phyloP scores from a whole-genome alignment of 2,888 invertebrate species.

The Ypsolopha scabrella region DNA sequence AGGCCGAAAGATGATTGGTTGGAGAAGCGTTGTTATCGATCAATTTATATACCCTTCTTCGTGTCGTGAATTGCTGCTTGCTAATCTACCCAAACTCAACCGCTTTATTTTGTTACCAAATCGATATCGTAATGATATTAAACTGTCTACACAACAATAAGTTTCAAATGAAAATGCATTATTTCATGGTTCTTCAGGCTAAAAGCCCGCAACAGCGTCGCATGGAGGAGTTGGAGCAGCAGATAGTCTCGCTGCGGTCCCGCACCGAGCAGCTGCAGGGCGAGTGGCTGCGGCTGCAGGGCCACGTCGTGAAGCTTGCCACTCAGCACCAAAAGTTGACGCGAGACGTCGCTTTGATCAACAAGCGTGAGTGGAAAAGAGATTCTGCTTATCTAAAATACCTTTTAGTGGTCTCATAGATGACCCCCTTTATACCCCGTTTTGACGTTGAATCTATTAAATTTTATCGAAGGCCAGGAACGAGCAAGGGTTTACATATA shows the following conservation, averaged over 20 bases:
- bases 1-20: too few species aligned
- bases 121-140: too few species aligned
- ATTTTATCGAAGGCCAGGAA: too few species aligned
- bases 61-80: background rate
- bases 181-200: slow-evolving; percentile 19
- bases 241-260: slow-evolving; percentile 71
- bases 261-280: slow-evolving; percentile 76
- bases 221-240: slow-evolving; percentile 74
- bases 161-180: too few species aligned
- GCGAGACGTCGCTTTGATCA: slow-evolving; percentile 76
- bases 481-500: too few species aligned
- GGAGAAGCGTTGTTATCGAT: too few species aligned
- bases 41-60: background rate
- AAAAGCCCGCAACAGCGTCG: slow-evolving; percentile 72
- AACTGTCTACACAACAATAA: too few species aligned
- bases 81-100: background rate
- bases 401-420: too few species aligned
- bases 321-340: slow-evolving; percentile 77
- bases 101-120: too few species aligned
- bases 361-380: slow-evolving; percentile 70
- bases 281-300: slow-evolving; percentile 83
- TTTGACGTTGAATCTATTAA: too few species aligned
- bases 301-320: slow-evolving; percentile 76
- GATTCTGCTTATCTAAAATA: too few species aligned
- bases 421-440: too few species aligned